Conservation (phyloP, 2,797 vertebrate genomes). For the Tachyglossus aculeatus region DNA sequence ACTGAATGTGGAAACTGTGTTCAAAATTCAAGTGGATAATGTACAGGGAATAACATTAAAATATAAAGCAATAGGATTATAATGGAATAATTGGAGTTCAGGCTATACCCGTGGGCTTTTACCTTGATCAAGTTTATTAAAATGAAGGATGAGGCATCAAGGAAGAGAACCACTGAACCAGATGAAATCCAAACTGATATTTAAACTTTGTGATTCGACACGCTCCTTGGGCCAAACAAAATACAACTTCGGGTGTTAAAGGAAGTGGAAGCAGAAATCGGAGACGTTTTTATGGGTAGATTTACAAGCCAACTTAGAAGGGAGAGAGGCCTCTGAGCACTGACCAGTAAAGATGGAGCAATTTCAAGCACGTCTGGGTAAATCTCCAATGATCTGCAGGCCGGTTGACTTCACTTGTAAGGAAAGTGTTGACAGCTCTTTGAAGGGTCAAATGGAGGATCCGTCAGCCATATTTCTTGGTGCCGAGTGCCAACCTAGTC, state of each 20-base stretch:
- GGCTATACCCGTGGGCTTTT: slow-evolving; percentile 43
- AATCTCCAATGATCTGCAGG: slow-evolving; percentile 19
- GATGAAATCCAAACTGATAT: slow-evolving; percentile 38
- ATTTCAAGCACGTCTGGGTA: slow-evolving; percentile 43
- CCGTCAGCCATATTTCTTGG: slow-evolving; percentile 4
- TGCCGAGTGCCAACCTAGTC: slow-evolving; percentile 14
- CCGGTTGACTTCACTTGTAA: slow-evolving; percentile 42
- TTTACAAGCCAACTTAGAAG: slow-evolving; percentile 62
- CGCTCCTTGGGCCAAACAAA: slow-evolving; percentile 58
- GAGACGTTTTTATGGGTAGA: slow-evolving; percentile 59
- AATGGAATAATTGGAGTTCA: slow-evolving; percentile 24
- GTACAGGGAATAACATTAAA: slow-evolving; percentile 19
- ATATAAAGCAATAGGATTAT: not conserved
- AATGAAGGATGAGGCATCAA: slow-evolving; percentile 3
- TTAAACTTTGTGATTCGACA: slow-evolving; percentile 51
- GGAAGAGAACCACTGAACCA: slow-evolving; percentile 22
- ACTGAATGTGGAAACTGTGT: not conserved
- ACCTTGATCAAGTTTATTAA: slow-evolving; percentile 42
- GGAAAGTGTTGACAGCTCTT: slow-evolving; percentile 46
- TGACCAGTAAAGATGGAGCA: slow-evolving; percentile 47
- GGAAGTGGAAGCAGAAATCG: slow-evolving; percentile 61
- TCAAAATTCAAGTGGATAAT: slow-evolving; percentile 10
- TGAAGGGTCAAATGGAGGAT: slow-evolving; percentile 49
- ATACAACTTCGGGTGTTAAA: slow-evolving; percentile 58
- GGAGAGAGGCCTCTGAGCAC: slow-evolving; percentile 48